Base-by-base conservation (phyloP, 1,140 invertebrate species). In the Polypedilum pembai region DNA sequence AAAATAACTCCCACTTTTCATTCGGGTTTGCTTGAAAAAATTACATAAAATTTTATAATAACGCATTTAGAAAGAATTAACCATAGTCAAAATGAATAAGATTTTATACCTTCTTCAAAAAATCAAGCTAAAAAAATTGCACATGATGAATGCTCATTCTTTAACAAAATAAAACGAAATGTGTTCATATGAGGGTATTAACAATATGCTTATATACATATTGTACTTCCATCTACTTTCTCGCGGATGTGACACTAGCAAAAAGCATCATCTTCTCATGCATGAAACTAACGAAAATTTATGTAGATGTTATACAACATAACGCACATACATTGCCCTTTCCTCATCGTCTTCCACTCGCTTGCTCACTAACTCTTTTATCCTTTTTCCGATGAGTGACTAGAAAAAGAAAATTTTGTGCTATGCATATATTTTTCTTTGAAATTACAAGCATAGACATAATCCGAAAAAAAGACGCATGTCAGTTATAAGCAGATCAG, bases 191-290 rank as follows among this genome's bases (percentile, higher is more conserved):
- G 10, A 56, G 45, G 45, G 45, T 56, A 56, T 56, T 56, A 56
- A 56, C 45, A 56, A 56, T 15, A 56, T 56, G 12, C n/a, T 56
- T 56, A 56, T 56, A 56, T 56, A 56, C 45, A 56, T 56, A 56
- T 56, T n/a, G n/a, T 56, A 56, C n/a, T 56, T 56, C 45, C 15
- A 56, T 56, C 24, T 5, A 33, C 24, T 33, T 33, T 33, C 24
- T 33, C 12, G 45, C 10, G 45, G 45, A 56, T 56, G 45, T 56
- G 45, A 56, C 45, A 56, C 45, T 56, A 12, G 45, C 45, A 15
- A 56, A 56, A 45, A 56, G 12, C 45, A 56, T 56, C 45, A 15
- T 56, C 45, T 15, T 56, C 45, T 15, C 12, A 56, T 56, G 45
- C 45, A 56, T 56, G 45, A 56, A 12, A 56, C 12, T 10, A n/a